phyloP scores from a whole-genome alignment of 2,113 vertebrate species.

The Bos indicus region DNA sequence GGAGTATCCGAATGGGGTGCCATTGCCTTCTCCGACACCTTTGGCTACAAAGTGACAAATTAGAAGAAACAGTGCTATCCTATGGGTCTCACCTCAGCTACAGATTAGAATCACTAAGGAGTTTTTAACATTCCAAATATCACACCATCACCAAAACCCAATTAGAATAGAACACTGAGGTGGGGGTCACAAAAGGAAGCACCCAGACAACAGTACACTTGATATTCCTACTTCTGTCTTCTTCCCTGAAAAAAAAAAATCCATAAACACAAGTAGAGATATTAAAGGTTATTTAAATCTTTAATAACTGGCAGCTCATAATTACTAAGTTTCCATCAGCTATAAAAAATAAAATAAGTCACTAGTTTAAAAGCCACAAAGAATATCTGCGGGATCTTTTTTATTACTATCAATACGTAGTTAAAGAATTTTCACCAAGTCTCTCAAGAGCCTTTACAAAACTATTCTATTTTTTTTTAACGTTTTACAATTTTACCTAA shows the following conservation, averaged over 20 bases:
- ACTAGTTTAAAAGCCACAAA: neutral
- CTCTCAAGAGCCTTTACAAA: neutral
- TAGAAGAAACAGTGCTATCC: neutral
- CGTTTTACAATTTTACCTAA: neutral
- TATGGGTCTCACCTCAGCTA: neutral
- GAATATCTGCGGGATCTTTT: neutral
- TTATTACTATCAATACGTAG: neutral
- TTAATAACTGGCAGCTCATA: neutral
- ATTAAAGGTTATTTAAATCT: neutral
- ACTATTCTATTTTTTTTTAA: neutral
- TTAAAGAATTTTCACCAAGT: constrained; percentile 3
- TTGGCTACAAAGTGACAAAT: neutral
- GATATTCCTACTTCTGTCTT: neutral
- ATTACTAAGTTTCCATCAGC: neutral
- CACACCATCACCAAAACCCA: neutral
- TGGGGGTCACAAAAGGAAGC: neutral
- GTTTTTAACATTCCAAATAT: neutral
- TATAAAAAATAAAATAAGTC: constrained; percentile 25
- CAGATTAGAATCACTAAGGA: neutral
- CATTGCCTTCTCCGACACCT: neutral
- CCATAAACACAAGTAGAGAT: neutral
- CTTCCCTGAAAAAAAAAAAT: neutral
- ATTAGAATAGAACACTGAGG: neutral
- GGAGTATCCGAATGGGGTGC: too few relatives aligned
- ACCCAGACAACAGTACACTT: neutral